phyloP scores from a whole-genome alignment of 2,888 invertebrate genomes.

The Aporophyla nigra region DNA sequence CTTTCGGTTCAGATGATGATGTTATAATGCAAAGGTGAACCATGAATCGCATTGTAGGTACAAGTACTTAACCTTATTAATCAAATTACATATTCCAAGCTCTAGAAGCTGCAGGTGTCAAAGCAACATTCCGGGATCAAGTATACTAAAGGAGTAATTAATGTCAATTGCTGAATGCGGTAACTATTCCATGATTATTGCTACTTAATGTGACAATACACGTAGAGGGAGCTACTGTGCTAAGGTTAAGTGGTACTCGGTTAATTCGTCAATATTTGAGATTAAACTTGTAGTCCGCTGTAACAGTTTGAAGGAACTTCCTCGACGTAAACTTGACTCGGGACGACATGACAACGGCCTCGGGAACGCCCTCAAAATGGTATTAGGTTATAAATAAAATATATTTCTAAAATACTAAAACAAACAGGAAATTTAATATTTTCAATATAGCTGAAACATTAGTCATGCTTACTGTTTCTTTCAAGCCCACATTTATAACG shows the following conservation, averaged over 20 bases:
- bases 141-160: not conserved
- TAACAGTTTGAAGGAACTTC: not conserved
- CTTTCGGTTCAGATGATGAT: no score
- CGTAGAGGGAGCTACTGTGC: not conserved
- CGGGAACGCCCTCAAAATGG: not conserved
- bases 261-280: not conserved
- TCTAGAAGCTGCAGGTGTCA: not conserved
- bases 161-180: not conserved
- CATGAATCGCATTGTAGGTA: not conserved
- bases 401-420: not conserved
- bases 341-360: no score
- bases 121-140: constrained; percentile 10
- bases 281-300: not conserved
- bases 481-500: not conserved
- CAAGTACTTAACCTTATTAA: not conserved
- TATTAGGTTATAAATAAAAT: not conserved
- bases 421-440: not conserved
- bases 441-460: not conserved
- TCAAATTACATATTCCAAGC: not conserved
- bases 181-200: not conserved
- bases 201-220: not conserved
- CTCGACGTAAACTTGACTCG: not conserved
- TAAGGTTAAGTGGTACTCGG: not conserved
- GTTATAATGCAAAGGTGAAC: not conserved
- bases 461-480: not conserved